These are phyloP conservation scores for Hypena proboscidalis DNA, from an alignment of 2,888 invertebrate species.

Conservation along the genomic window DNA sequence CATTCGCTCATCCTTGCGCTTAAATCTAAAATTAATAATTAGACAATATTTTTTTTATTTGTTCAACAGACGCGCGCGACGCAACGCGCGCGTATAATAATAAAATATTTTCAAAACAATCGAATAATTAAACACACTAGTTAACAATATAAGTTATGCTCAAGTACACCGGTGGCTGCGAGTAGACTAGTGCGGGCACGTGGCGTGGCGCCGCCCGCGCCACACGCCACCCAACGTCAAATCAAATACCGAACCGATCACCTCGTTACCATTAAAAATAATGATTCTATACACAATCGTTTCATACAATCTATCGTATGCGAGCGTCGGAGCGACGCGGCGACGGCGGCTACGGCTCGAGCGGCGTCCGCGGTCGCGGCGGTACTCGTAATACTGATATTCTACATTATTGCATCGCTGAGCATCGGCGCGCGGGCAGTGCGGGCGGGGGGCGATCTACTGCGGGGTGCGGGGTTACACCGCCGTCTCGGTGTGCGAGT, in stretches of 20 bases:
- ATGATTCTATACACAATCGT: conserved; percentile 73
- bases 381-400: conserved; percentile 53
- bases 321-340: too few relatives aligned
- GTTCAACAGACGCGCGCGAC: conserved; percentile 84
- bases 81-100: conserved; percentile 82
- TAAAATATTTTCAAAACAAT: conserved; percentile 86
- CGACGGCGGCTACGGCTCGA: conserved; percentile 67
- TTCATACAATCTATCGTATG: too few relatives aligned
- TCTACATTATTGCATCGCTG: conserved; percentile 55
- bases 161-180: conserved; percentile 61
- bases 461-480: conserved; percentile 86
- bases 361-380: conserved; percentile 34
- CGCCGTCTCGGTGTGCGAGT: conserved; percentile 97
- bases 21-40: conserved; percentile 85
- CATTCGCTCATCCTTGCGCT: conserved; percentile 84
- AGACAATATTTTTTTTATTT: conserved; percentile 84
- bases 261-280: conserved; percentile 62
- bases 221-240: conserved; percentile 52
- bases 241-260: conserved; percentile 66
- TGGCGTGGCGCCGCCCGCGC: conserved; percentile 33
- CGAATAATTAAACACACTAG: conserved; percentile 86
- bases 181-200: conserved; percentile 40
- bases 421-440: conserved; percentile 43
- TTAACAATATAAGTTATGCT: conserved; percentile 82
- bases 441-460: conserved; percentile 16